Base-by-base conservation (phyloP, 2,888 invertebrate species). In the Prostheceraeus crozeri region DNA sequence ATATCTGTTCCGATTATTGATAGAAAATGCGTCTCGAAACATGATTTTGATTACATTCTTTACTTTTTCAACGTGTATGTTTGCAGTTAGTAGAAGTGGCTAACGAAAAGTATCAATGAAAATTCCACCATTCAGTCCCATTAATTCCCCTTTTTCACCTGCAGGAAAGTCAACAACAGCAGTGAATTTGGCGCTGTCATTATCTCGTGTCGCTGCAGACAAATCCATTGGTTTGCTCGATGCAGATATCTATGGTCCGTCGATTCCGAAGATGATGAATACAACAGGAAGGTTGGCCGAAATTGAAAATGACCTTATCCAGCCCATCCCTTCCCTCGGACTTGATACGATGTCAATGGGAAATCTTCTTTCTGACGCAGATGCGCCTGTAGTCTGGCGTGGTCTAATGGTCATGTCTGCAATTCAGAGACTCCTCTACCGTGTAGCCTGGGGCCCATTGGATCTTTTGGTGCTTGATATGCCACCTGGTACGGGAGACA, bases 401-500 rank as follows among this genome's bases (percentile, higher is more conserved):
- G 94, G 94, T 0, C 82, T 91, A 19, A 87, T 94, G 84, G 91
- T 94, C 55, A 94, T 93, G 91, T 87, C 87, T 64, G 93, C 93
- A 0, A 75, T 94, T 59, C 85, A 91, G 67, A 83, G 85, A 66
- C 77, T 94, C 25, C 80, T 91, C 28, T 33, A 2, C 8, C 40
- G 77, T 72, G 88, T 90, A n/a, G 81, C 82, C 31, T 94, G 94
- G 94, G 85, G 83, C 1, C 83, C 85, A 0, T 79, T 89, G 55
- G 90, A 94, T 79, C 84, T 86, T 72, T 81, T 94, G 59, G 80
- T 96, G 14, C 82, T 94, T 0, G 94, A 94, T 77, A 91, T 93
- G 67, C 94, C 94, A 1, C 94, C 94, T 0, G 94, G 94, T 30
- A 94, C 94, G 0, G 94, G 94, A 0, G 94, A 94, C 76, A 87